phyloP scores from a whole-genome alignment of 2,113 vertebrate species.

The Cephalopterus ornatus region DNA sequence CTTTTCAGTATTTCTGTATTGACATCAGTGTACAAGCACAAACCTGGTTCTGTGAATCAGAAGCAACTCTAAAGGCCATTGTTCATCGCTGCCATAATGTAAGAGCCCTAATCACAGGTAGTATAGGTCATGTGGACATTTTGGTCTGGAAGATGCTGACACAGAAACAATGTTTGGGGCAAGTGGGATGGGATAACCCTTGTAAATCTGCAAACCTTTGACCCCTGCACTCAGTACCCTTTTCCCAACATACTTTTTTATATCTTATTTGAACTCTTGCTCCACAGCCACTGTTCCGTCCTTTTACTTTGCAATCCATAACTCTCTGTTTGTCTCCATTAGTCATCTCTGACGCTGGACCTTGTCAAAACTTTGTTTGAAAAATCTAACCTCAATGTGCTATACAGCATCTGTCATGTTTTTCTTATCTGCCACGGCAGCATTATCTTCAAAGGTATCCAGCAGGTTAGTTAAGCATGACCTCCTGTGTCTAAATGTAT shows the following conservation, averaged over 20 bases:
- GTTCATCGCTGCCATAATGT: rapidly evolving
- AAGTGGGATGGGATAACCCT: neutral
- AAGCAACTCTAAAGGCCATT: neutral
- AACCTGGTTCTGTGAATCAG: neutral
- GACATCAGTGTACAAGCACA: neutral
- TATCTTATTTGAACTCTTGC: neutral
- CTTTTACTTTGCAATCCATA: constrained; percentile 9
- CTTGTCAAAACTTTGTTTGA: constrained; percentile 45
- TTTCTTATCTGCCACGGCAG: constrained; percentile 24
- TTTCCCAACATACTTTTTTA: neutral
- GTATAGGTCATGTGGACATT: rapidly evolving
- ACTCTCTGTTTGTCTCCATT: constrained; percentile 23
- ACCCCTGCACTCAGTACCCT: neutral
- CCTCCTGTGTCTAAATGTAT: constrained; percentile 44
- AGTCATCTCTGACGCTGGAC: neutral
- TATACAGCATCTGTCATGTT: constrained; percentile 13
- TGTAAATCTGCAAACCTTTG: neutral
- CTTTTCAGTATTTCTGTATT: neutral
- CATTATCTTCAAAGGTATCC: constrained; percentile 58
- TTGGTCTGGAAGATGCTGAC: neutral
- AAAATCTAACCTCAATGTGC: constrained; percentile 11
- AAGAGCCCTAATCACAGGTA: neutral
- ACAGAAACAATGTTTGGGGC: neutral
- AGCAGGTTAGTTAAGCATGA: constrained; percentile 57
- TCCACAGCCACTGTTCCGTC: neutral